Evolutionary conservation across 2,888 invertebrate species (phyloP), one percentile per base, ranked within the genome.

Genomic region (Leptopilina myrica): DNA sequence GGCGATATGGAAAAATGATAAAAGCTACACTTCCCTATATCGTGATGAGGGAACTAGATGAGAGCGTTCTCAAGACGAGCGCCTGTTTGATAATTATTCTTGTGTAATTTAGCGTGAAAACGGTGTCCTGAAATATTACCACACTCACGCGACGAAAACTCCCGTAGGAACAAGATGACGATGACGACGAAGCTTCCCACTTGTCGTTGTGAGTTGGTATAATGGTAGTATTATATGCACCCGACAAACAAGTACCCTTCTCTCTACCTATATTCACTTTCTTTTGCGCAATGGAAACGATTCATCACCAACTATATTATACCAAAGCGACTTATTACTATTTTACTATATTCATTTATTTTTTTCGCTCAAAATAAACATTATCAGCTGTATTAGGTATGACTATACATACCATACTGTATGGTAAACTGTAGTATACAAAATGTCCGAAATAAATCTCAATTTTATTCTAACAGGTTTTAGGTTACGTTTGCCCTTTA

Each of bases 31-130:
- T 11, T 11, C 62, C 20, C 20, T 62, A 62, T 62, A 33, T 33
- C 62, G n/a, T 62, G 62, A 62, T 62, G 62, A 62, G 62, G 8
- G 15, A 62, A n/a, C 20, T 62, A 4, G 62, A 62, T 62, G 62
- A 62, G 62, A 20, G n/a, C 62, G 20, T n/a, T 62, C 20, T 20
- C 62, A 64, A 67, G 46, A 59, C 33, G 64, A 46, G 26, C 12
- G 62, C 56, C 77, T 78, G 79, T 87, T 87, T 85, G 86, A 62
- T 62, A 62, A 87, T 87, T 85, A 86, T 85, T 84, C 84, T 80
- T 84, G 84, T 82, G 82, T 85, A 87, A 86, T 87, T 86, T 83
- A 83, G 77, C 84, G 86, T 82, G 84, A 84, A 86, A 85, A 83
- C 84, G 82, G 81, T 82, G 82, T 79, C 81, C 81, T 85, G 84